Conservation (phyloP, 2,888 invertebrate species). For the Dorcus parallelipipedus region DNA sequence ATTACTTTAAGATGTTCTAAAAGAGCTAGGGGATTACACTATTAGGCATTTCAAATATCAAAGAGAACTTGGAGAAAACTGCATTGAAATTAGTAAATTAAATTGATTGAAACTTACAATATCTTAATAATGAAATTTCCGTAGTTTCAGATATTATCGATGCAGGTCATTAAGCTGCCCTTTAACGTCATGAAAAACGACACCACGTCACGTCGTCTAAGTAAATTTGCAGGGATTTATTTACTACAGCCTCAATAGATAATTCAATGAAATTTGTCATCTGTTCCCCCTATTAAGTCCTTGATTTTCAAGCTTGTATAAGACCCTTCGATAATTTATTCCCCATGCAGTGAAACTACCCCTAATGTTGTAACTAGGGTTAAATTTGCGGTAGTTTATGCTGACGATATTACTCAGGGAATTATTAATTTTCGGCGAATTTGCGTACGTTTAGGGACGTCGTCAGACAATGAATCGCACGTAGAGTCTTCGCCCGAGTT, state of each 20-base stretch:
- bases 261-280: conserved; percentile 36
- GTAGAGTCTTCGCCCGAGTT: not conserved
- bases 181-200: too few species aligned
- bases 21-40: too few species aligned
- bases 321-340: conserved; percentile 28
- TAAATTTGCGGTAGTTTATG: conserved; percentile 21
- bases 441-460: not conserved
- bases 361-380: conserved; percentile 23
- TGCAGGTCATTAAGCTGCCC: too few species aligned
- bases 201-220: conserved; percentile 10
- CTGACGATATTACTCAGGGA: not conserved
- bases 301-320: conserved; percentile 25
- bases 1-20: too few species aligned
- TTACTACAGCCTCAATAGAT: conserved; percentile 27
- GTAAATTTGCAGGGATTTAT: conserved; percentile 30
- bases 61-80: too few species aligned
- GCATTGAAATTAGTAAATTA: too few species aligned
- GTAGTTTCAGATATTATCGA: too few species aligned
- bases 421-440: not conserved
- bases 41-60: too few species aligned
- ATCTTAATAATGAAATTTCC: too few species aligned
- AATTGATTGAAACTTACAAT: too few species aligned
- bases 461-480: not conserved
- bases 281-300: conserved; percentile 26
- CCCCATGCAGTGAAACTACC: conserved; percentile 22